Conservation (phyloP, 2,113 vertebrate genomes). For the Gymnorhina tibicen region DNA sequence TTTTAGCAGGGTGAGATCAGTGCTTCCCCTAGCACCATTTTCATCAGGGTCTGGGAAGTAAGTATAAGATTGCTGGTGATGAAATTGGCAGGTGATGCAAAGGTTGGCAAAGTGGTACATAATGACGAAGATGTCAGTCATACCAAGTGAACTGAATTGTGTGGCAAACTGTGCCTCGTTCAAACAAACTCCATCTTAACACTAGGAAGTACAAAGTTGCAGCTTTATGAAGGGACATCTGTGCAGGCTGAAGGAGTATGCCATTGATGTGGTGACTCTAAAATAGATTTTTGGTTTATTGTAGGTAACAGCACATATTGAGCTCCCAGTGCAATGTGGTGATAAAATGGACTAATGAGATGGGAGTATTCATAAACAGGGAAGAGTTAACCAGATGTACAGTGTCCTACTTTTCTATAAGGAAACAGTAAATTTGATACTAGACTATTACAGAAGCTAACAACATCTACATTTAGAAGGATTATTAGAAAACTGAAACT, state of each 20-base stretch:
- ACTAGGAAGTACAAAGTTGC: background rate
- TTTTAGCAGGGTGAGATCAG: background rate
- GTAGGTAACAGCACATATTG: background rate
- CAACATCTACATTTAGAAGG: background rate
- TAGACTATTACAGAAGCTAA: background rate
- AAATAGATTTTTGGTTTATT: background rate
- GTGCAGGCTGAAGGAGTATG: background rate
- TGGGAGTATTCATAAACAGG: background rate
- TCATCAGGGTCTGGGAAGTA: background rate
- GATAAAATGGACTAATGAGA: background rate
- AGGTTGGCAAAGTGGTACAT: conserved; percentile 8
- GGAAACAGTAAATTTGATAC: background rate
- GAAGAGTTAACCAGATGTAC: background rate
- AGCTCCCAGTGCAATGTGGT: background rate
- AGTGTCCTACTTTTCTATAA: background rate
- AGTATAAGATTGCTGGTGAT: conserved; percentile 36
- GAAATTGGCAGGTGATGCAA: conserved; percentile 38
- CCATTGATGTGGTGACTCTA: background rate
- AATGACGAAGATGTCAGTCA: conserved; percentile 15
- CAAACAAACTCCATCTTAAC: background rate
- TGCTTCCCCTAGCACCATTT: background rate
- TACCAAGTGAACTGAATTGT: background rate
- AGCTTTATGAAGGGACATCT: background rate
- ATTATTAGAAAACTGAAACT: background rate
- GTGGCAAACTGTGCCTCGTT: background rate